Base-by-base conservation (phyloP, 2,888 invertebrate genomes). In the Nomada fucata region DNA sequence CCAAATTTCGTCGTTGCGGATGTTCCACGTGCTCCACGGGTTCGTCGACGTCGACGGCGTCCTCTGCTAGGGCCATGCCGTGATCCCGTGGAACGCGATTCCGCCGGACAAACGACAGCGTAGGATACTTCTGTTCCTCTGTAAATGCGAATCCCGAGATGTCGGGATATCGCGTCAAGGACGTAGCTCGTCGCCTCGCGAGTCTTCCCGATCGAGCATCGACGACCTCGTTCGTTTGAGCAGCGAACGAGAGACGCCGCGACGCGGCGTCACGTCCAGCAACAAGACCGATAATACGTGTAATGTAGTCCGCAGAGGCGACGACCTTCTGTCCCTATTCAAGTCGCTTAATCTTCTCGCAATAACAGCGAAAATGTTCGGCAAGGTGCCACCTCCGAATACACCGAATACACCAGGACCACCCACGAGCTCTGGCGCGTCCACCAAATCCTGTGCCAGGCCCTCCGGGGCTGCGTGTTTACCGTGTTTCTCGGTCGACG, bases 321-420 rank as follows among this genome's bases (percentile, higher is more conserved):
- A 52, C 50, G 69, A 42, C 50, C 23, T 36, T 69, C 70, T 64
- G 70, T 70, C 69, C 50, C 80, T 76, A 53, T 59, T 53, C 74
- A 60, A 77, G 60, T 82, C 55, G 75, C 36, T 59, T 68, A 23
- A 69, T 55, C 61, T 70, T n/a, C 55, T 67, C 74, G 72, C 76
- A 79, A 86, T 85, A 86, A 79, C 86, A 76, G 84, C 71, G 84
- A 89, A 82, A 67, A 92, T 93, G 93, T 92, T 93, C 80, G 93
- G 92, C 77, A 92, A 92, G 83, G 89, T 92, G 78, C 91, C 93
- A 63, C 83, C 91, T 55, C 89, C 92, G 36, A 92, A 91, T 79
- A 88, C 89, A 50, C 89, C 92, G 36, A 92, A 91, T 79, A 88
- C 89, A 50, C 90, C 92, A 47, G 92, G 91, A 50, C 92, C 92